Conservation (phyloP, 2,888 invertebrate genomes). For the Autographa pulchrina region DNA sequence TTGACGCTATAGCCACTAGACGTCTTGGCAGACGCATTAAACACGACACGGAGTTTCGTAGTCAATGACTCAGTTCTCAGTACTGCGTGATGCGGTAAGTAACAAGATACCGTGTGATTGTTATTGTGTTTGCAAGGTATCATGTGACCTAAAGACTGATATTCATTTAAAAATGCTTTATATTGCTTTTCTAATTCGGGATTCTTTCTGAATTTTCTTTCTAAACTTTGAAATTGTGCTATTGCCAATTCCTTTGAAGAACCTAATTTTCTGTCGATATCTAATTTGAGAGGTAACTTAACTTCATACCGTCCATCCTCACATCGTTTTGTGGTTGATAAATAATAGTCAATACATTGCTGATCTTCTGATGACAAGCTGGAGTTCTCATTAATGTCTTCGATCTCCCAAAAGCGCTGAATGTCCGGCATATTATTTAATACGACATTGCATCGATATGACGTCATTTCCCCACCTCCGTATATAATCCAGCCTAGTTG, state of each 20-base stretch:
- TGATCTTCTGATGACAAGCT: constrained; percentile 11
- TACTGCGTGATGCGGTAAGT: constrained; percentile 13
- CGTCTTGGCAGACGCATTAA: constrained; percentile 13
- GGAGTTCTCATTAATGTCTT: constrained; percentile 11
- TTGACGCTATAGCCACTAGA: constrained; percentile 6
- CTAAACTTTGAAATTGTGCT: constrained; percentile 18
- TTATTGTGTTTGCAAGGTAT: neutral
- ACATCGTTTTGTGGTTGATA: constrained; percentile 1
- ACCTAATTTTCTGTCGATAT: neutral
- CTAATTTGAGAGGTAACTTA: neutral
- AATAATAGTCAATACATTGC: constrained; percentile 10
- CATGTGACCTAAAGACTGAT: constrained; percentile 15
- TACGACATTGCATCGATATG: constrained; percentile 14
- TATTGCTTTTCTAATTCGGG: constrained; percentile 7
- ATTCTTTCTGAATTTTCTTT: constrained; percentile 17
- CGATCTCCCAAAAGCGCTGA: constrained; percentile 24
- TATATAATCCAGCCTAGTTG: constrained; percentile 17
- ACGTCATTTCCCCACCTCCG: constrained; percentile 2
- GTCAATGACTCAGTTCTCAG: constrained; percentile 2
- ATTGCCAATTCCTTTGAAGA: constrained; percentile 12
- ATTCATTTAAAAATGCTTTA: constrained; percentile 19
- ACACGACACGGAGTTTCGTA: neutral
- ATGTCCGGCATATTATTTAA: constrained; percentile 8
- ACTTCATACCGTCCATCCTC: constrained; percentile 14
- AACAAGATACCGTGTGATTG: neutral